A percentile compares a stretch with the other conserved stretches of the same genome.
Evolutionary conservation across 2,888 invertebrate genomes (phyloP).

Genomic region (Galeruca laticollis): DNA sequence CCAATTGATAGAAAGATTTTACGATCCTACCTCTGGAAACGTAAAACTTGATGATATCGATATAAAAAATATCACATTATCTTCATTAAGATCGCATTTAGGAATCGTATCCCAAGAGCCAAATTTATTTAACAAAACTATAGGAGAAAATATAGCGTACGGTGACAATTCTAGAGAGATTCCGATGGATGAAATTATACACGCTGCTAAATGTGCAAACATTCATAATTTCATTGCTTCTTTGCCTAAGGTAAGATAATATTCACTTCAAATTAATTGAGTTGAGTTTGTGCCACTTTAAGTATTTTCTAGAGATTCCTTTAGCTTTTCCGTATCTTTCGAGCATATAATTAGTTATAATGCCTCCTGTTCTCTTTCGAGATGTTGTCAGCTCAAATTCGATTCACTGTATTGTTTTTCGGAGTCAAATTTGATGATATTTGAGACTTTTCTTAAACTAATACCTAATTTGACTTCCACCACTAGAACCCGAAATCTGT

Average conservation of each 20-base stretch:
- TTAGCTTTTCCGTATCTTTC: too few species aligned
- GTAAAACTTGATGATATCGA: conserved; percentile 65
- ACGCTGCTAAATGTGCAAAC: conserved; percentile 85
- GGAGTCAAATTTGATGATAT: too few species aligned
- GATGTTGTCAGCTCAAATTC: too few species aligned
- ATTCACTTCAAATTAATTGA: background rate
- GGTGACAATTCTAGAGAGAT: conserved; percentile 83
- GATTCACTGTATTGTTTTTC: too few species aligned
- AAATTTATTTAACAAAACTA: conserved; percentile 87
- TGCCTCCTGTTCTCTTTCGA: too few species aligned
- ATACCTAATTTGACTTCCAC: too few species aligned
- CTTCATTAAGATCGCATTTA: conserved; percentile 76
- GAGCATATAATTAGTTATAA: too few species aligned
- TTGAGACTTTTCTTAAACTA: too few species aligned
- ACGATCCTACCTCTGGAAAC: conserved; percentile 78
- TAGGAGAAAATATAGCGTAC: conserved; percentile 92
- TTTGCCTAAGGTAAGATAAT: conserved; percentile 76
- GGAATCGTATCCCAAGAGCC: conserved; percentile 95
- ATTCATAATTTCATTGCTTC: conserved; percentile 86
- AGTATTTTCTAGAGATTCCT: too few species aligned
- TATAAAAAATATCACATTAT: conserved; percentile 54
- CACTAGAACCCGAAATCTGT: too few species aligned
- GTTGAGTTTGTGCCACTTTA: too few species aligned
- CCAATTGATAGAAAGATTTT: conserved; percentile 86
- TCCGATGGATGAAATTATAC: conserved; percentile 78